Evolutionary conservation across 2,797 vertebrate genomes (phyloP).

Genomic region (Myiotriccus ornatus): DNA sequence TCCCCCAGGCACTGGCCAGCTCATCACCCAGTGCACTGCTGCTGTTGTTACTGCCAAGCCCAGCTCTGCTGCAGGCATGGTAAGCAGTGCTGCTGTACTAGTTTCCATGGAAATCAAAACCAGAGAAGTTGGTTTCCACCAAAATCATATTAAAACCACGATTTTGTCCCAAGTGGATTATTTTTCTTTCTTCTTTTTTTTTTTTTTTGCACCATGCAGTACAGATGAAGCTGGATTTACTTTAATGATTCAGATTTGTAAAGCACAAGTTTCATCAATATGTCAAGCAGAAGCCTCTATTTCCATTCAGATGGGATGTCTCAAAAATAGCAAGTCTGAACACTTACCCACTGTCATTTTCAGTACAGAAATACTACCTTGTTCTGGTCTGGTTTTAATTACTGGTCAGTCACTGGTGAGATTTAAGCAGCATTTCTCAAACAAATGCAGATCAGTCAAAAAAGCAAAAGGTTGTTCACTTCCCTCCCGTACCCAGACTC

Average conservation of each 20-base stretch:
- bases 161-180: constrained; percentile 5
- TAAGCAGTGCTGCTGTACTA: neutral
- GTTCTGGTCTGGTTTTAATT: neutral
- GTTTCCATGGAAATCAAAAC: constrained; percentile 74
- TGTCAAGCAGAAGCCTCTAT: neutral
- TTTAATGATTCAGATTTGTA: neutral
- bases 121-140: constrained; percentile 43
- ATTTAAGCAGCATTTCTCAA: neutral
- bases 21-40: neutral
- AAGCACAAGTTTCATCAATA: neutral
- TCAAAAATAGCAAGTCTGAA: neutral
- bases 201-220: neutral
- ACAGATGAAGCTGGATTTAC: neutral
- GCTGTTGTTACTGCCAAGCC: neutral
- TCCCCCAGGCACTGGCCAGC: neutral
- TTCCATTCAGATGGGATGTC: neutral
- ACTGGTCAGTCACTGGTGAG: neutral
- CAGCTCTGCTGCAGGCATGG: constrained; percentile 13
- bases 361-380: neutral
- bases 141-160: constrained; percentile 27
- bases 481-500: neutral
- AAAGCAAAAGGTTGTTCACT: neutral
- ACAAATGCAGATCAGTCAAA: neutral
- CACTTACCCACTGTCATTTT: neutral
- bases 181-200: neutral